These are phyloP conservation scores for Drosophila helvetica DNA, from an alignment of 2,888 invertebrate species.

Conservation along the genomic window DNA sequence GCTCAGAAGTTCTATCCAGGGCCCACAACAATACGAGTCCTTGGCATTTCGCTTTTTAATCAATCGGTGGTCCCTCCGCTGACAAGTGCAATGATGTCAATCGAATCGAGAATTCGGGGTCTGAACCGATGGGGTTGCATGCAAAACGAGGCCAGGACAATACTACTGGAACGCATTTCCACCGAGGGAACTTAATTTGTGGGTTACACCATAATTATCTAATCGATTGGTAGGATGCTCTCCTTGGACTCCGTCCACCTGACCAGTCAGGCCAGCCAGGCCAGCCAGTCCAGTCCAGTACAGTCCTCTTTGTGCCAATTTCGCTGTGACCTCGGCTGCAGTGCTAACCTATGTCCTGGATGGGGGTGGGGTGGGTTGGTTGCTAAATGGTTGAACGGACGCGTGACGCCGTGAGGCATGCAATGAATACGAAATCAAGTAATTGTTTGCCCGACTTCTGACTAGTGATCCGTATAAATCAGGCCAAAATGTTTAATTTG, in stretches of 20 bases:
- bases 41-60: neutral
- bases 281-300: neutral
- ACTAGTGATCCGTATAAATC: conserved; percentile 34
- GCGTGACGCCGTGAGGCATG: conserved; percentile 26
- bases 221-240: conserved; percentile 27
- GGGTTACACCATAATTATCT: conserved; percentile 31
- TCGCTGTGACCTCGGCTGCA: conserved; percentile 10
- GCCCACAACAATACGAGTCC: too few relatives aligned
- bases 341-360: conserved; percentile 3
- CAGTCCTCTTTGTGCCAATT: conserved; percentile 22
- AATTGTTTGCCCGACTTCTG: conserved; percentile 30
- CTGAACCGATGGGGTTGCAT: conserved; percentile 11
- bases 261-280: neutral
- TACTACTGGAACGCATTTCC: conserved; percentile 9
- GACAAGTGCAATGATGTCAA: conserved; percentile 60
- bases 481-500: conserved; percentile 7
- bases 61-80: conserved; percentile 3
- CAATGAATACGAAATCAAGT: conserved; percentile 34
- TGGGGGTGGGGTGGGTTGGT: neutral
- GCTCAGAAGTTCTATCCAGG: too few relatives aligned
- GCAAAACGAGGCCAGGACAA: conserved; percentile 36
- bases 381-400: conserved; percentile 5
- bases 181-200: conserved; percentile 1
- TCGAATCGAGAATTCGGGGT: conserved; percentile 13
- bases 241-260: conserved; percentile 7